These are phyloP conservation scores for Sapajus apella DNA, from an alignment of 2,113 vertebrate genomes.

Conservation along the genomic window DNA sequence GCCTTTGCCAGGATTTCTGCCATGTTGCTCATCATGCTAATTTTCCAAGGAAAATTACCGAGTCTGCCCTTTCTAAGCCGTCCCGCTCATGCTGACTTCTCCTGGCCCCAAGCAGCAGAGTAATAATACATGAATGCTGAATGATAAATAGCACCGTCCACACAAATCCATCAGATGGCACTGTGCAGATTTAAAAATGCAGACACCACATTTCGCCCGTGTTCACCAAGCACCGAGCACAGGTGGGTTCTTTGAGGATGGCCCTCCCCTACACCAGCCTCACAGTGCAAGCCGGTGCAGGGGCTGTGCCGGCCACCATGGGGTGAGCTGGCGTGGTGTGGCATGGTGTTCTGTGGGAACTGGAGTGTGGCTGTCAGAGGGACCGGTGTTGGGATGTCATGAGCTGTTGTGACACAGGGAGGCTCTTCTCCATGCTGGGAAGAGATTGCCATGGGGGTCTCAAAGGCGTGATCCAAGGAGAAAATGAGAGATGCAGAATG, in stretches of 20 bases:
- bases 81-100: constrained; percentile 60
- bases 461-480: background rate
- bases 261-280: background rate
- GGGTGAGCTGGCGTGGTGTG: background rate
- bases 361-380: background rate
- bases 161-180: constrained; percentile 62
- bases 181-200: constrained; percentile 48
- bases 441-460: background rate
- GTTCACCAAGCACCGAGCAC: background rate
- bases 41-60: constrained; percentile 68
- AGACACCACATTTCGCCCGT: constrained; percentile 34
- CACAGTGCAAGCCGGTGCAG: accelerated
- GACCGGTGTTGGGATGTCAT: background rate
- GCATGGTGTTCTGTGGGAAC: background rate
- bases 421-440: background rate
- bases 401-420: background rate
- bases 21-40: constrained; percentile 54
- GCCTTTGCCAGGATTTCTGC: constrained; percentile 35
- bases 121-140: constrained; percentile 76
- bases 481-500: background rate
- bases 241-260: background rate
- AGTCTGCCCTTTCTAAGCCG: constrained; percentile 69
- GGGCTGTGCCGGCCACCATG: background rate
- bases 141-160: constrained; percentile 72
- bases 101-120: constrained; percentile 72